Conservation (phyloP, 2,888 invertebrate genomes). For the Petrophora chlorosata region DNA sequence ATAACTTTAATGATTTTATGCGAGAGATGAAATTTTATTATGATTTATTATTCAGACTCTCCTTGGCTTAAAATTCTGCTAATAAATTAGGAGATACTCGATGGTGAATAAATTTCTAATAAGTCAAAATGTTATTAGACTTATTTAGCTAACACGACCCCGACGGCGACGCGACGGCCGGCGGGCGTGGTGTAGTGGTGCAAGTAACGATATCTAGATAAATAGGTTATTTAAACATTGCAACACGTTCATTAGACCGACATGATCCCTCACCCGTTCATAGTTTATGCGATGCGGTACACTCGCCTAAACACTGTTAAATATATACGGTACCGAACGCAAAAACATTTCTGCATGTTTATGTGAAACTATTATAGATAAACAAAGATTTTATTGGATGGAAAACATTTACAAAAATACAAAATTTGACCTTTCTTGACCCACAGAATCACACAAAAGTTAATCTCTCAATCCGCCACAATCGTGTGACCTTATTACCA, state of each 20-base stretch:
- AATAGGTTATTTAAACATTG: constrained; percentile 64
- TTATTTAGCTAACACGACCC: constrained; percentile 35
- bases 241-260: constrained; percentile 50
- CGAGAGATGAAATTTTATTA: constrained; percentile 29
- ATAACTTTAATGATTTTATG: constrained; percentile 29
- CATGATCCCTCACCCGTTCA: constrained; percentile 40
- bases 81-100: constrained; percentile 24
- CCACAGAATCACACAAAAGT: constrained; percentile 7
- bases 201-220: constrained; percentile 46
- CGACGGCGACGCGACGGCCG: constrained; percentile 9
- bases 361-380: constrained; percentile 5
- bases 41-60: constrained; percentile 30
- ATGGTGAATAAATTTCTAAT: constrained; percentile 30
- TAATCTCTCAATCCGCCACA: neutral
- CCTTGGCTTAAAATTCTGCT: constrained; percentile 14
- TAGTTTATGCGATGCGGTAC: constrained; percentile 39
- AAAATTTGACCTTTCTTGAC: constrained; percentile 23
- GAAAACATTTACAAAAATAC: constrained; percentile 10
- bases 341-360: constrained; percentile 19
- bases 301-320: constrained; percentile 28
- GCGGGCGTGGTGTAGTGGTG: too few species aligned
- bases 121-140: constrained; percentile 30
- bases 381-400: constrained; percentile 10
- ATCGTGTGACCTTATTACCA: constrained; percentile 11
- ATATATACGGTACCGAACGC: constrained; percentile 18